Base-by-base conservation (phyloP, 2,113 vertebrate genomes). In the Halcyon senegalensis region DNA sequence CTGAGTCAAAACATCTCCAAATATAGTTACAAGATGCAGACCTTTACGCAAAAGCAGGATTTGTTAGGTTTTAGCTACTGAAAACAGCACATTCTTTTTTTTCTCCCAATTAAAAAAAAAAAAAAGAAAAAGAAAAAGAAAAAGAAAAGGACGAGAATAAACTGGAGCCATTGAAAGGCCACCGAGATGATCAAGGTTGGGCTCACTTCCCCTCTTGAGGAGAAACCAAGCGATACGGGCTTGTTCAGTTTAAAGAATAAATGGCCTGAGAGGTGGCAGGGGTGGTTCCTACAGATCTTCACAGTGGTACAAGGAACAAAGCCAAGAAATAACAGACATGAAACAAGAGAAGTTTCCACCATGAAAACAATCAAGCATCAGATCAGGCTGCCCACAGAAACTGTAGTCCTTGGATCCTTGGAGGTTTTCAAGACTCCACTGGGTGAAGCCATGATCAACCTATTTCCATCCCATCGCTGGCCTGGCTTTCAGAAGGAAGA, bases 191-290 rank as follows among this genome's bases (percentile, higher is more conserved):
- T 48, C 18, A 59, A 4, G 9, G 11, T 7, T 75, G 46, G 3
- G 35, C 10, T 41, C 16, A 31, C 16, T 59, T 25, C 16, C 18
- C 6, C 16, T 55, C 12, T 51, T n/a, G 18, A 87, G 50, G 44
- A 53, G n/a, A 82, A 84, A 53, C 7, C 11, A 55, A 44, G 37
- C 4, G 23, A 62, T 21, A 10, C 43, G 35, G 24, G 11, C 16
- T n/a, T 50, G 21, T 5, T 72, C 28, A 64, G 31, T 33, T 60
- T 27, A 16, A 11, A 73, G 33, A 89, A 46, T 2, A 50, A 59
- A 50, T 7, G 6, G 43, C 5, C 4, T 6, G 4, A 9, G 3
- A 10, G 8, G 6, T 0, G 11, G 20, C 28, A 72, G 9, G 5
- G 7, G 7, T 10, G 68, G 11, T 16, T 82, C 31, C 27, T 33